A percentile compares a stretch with the other conserved stretches of the same genome.
These are phyloP conservation scores for Idaea aversata DNA, from an alignment of 2,888 invertebrate species.

Conservation along the genomic window DNA sequence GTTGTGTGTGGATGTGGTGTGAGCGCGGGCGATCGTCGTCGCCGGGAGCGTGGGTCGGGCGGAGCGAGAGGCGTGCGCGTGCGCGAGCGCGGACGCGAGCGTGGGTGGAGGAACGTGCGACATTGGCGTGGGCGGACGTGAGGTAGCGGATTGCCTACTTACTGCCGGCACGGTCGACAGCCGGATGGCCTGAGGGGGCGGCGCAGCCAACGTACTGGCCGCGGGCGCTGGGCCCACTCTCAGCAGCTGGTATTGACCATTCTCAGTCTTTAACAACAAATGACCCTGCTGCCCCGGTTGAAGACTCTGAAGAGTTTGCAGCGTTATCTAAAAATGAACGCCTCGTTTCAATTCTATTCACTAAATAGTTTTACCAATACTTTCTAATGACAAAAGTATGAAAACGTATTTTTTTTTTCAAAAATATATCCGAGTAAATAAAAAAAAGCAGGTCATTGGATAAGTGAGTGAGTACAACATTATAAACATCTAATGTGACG, in stretches of 20 bases:
- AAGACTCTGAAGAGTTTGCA: constrained; percentile 91
- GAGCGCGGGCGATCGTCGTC: too few relatives aligned
- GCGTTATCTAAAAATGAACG: constrained; percentile 87
- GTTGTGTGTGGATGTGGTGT: neutral
- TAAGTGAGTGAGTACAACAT: constrained; percentile 13
- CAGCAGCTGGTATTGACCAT: constrained; percentile 96
- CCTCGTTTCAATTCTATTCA: constrained; percentile 61
- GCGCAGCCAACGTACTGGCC: constrained; percentile 78
- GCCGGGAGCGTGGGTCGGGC: constrained; percentile 17
- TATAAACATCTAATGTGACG: constrained; percentile 8
- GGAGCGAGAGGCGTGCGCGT: neutral
- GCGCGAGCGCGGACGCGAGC: neutral
- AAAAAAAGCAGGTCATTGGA: constrained; percentile 20
- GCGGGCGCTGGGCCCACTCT: constrained; percentile 91
- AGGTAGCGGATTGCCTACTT: constrained; percentile 82
- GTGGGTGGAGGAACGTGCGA: neutral
- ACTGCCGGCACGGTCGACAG: constrained; percentile 93
- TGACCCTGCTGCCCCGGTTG: constrained; percentile 93
- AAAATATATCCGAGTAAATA: constrained; percentile 11
- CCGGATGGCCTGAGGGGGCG: constrained; percentile 87
- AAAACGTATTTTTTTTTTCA: constrained; percentile 12
- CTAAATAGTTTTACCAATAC: constrained; percentile 21
- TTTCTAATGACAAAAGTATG: constrained; percentile 11
- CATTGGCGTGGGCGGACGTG: neutral
- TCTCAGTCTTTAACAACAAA: constrained; percentile 97